Percentiles rank a stretch among this genome's conserved stretches.
Evolutionary conservation across 2,797 vertebrate species (phyloP).

Genomic region (Enteromius paludinosus): DNA sequence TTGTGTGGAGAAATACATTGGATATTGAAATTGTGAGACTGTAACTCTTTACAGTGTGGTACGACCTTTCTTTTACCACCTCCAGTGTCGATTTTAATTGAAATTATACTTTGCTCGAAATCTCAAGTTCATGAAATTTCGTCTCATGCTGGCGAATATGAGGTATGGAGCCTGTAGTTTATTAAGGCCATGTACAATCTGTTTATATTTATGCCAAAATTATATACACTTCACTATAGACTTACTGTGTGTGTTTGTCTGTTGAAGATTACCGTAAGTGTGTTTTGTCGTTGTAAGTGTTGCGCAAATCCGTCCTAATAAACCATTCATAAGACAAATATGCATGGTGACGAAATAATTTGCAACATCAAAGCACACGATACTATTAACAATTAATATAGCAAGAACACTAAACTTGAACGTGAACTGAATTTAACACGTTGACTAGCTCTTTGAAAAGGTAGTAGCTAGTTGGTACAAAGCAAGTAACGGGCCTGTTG

Average conservation of each 20-base stretch:
- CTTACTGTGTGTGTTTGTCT: slow-evolving; percentile 24
- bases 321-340: slow-evolving; percentile 71
- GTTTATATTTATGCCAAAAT: slow-evolving; percentile 30
- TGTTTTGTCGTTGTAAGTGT: slow-evolving; percentile 70
- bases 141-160: slow-evolving; percentile 29
- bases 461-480: background rate
- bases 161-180: slow-evolving; percentile 12
- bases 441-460: background rate
- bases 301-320: slow-evolving; percentile 68
- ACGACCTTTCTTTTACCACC: slow-evolving; percentile 10
- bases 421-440: background rate
- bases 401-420: background rate
- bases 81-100: slow-evolving; percentile 8
- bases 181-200: slow-evolving; percentile 26
- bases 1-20: slow-evolving; percentile 21
- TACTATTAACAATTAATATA: background rate
- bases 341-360: slow-evolving; percentile 9
- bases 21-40: slow-evolving; percentile 14
- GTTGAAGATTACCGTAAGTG: slow-evolving; percentile 63
- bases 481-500: slow-evolving; percentile 13
- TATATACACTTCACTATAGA: slow-evolving; percentile 51
- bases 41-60: slow-evolving; percentile 10
- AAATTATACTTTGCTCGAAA: slow-evolving; percentile 2
- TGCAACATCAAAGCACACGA: background rate
- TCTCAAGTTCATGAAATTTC: slow-evolving; percentile 22